phyloP scores from a whole-genome alignment of 2,113 vertebrate genomes.

The Budorcas taxicolor region DNA sequence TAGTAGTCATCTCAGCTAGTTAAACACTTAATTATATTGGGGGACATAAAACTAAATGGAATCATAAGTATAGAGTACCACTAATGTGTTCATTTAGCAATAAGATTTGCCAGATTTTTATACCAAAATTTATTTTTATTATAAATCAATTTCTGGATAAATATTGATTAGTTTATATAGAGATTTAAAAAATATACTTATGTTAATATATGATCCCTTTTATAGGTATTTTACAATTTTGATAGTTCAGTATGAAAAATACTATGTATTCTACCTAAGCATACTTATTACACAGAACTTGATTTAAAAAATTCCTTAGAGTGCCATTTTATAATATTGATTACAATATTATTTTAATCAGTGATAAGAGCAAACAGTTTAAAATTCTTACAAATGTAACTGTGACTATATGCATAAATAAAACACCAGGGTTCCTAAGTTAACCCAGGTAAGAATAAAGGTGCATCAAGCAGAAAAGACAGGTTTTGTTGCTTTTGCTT shows the following conservation, averaged over 20 bases:
- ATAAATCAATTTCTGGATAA: background rate
- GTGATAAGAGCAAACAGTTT: background rate
- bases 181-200: background rate
- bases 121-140: background rate
- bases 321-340: background rate
- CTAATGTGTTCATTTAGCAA: background rate
- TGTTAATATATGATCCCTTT: background rate
- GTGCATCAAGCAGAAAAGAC: background rate
- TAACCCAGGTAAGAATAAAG: background rate
- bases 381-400: background rate
- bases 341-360: background rate
- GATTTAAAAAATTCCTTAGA: background rate
- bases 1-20: background rate
- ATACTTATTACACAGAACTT: background rate
- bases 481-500: background rate
- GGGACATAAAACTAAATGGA: background rate
- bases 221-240: background rate
- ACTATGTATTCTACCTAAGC: background rate
- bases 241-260: background rate
- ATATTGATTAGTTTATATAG: background rate
- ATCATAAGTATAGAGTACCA: background rate
- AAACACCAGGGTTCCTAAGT: background rate
- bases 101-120: background rate
- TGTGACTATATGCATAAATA: background rate
- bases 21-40: background rate